Base-by-base conservation (phyloP, 2,888 invertebrate species). In the Buathra laborator region DNA sequence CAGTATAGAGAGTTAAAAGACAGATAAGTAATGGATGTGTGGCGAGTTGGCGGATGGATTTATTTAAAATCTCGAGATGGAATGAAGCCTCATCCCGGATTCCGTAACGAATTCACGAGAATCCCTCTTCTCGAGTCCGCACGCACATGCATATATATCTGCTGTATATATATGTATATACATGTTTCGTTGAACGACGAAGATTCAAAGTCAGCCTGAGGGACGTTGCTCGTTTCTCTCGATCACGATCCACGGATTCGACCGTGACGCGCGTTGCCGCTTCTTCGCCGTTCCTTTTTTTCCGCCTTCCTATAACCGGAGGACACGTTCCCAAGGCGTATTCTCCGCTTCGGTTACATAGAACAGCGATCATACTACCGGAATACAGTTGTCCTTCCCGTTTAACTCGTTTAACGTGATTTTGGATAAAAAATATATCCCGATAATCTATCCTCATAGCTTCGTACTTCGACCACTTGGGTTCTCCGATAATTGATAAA, bases 301-400 rank as follows among this genome's bases (percentile, higher is more conserved):
- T 48, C 12, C 24, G 24, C 75, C 71, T 79, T 75, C 76, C 79
- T 71, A 24, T 76, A 72, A 70, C 74, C 72, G 37, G 90, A 91
- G 91, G 90, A 90, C 90, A 88, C 90, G 89, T 90, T 91, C 89
- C 87, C 90, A 90, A 89, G 90, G 87, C 86, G 89, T 88, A 85
- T 86, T 87, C 87, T 24, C 68, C 29, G 53, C 37, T 83, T 83
- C 37, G 37, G 37, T 37, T 37, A 2, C 86, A 77, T 68, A 84
- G 88, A 87, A 56, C 24, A 29, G 62, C 32, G 32, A 62, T 62
- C 14, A 32, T 7, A 32, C 62, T 62, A 62, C 32, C 14, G 62
- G 14, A 62, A 62, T 62, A 62, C 62, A 62, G 62, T 62, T 89
- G 90, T 90, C 88, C 91, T 89, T 91, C 92, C 90, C 89, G 90